Base-by-base conservation (phyloP, 2,797 vertebrate genomes). In the Todus mexicanus region DNA sequence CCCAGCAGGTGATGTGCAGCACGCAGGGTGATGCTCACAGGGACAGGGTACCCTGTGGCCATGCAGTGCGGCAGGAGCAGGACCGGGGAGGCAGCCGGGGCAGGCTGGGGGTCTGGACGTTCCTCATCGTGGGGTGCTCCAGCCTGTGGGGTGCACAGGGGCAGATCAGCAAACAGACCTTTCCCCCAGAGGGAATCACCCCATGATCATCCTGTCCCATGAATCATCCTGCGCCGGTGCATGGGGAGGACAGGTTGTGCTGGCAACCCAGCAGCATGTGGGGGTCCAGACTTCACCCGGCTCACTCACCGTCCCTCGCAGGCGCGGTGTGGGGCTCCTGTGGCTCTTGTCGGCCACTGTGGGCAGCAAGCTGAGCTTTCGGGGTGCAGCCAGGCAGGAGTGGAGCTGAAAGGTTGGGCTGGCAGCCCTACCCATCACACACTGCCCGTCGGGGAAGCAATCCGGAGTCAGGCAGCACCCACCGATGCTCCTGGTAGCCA, bases 231-330 rank as follows among this genome's bases (percentile, higher is more conserved):
- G 51, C 38, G 31, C 11, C 0, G 1, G 11, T 38, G 54, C 64
- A 3, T 0, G 1, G 83, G 6, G 0, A 57, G 61, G 38, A 70
- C 38, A 22, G 63, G 82, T 54, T 78, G 4, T 6, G 59, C 40
- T 5, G 71, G 37, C 4, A 3, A 19, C 84, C 75, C 5, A 1
- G 63, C 2, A 4, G 45, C 21, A 15, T 6, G 1, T 4, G 2
- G 50, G 40, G 53, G 2, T 15, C 53, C n/a, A 4, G 12, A 22
- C 7, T 50, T 47, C 33, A 1, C 42, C 78, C 4, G 0, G 2
- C 38, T 29, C 73, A 91, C 94, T 96, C 92, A 92, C 95, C 89
- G 26, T 75, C 78, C 84, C 64, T 72, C 7, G 2, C 63, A 56
- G 68, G 9, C 0, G 8, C 11, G 7, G 22, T 9, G 50, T 4